These are phyloP conservation scores for Panthera uncia DNA, from an alignment of 2,113 vertebrate genomes.

Conservation along the genomic window DNA sequence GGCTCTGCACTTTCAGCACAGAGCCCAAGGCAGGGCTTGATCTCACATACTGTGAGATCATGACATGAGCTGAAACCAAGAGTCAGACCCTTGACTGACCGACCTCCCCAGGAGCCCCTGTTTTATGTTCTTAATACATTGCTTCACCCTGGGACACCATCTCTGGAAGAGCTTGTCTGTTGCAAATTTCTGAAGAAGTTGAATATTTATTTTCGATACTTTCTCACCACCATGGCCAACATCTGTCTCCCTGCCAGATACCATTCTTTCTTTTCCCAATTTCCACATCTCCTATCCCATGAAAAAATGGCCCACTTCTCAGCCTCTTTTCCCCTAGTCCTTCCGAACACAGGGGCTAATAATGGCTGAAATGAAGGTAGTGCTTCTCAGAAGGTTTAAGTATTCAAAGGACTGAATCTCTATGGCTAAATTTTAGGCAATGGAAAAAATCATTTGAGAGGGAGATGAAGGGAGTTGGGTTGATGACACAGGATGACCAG, in stretches of 20 bases:
- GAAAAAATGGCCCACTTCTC: not conserved
- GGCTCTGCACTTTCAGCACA: too few relatives aligned
- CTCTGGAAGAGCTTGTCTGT: not conserved
- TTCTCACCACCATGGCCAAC: not conserved
- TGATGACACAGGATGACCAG: not conserved
- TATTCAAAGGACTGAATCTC: not conserved
- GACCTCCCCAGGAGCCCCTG: not conserved
- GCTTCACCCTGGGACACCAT: not conserved
- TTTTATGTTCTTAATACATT: not conserved
- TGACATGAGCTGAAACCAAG: too few relatives aligned
- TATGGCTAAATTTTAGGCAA: not conserved
- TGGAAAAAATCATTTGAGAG: not conserved
- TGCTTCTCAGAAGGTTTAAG: not conserved
- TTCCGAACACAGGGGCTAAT: not conserved
- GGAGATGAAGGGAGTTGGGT: not conserved
- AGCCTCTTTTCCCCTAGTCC: not conserved
- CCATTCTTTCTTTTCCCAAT: not conserved
- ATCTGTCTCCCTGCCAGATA: not conserved
- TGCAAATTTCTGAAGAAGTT: not conserved
- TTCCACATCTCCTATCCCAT: not conserved
- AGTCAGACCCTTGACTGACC: too few relatives aligned
- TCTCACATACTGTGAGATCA: too few relatives aligned
- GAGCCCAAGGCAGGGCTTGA: too few relatives aligned
- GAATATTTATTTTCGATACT: constrained; percentile 20
- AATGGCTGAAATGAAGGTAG: not conserved